A percentile compares a stretch with the other conserved stretches of the same genome.
Conservation (phyloP, 1,140 invertebrate species). For the Anthonomus grandis region DNA sequence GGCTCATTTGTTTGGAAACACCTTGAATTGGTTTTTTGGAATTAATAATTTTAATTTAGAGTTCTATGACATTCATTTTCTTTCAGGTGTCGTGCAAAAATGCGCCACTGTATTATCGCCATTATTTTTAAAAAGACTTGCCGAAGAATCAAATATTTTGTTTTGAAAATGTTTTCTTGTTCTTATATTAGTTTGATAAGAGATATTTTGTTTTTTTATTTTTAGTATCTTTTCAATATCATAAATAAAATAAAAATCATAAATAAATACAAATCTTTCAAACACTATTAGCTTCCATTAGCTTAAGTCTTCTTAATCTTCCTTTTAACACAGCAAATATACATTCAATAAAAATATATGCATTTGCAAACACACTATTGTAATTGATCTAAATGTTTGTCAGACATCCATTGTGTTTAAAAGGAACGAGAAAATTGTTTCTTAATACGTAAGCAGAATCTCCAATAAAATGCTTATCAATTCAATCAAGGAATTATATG, state of each 20-base stretch:
- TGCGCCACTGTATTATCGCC: neutral
- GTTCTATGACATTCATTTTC: too few relatives aligned
- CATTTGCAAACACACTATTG: constrained; percentile 3
- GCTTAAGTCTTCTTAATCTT: constrained; percentile 6
- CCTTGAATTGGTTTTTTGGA: too few relatives aligned
- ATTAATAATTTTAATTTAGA: too few relatives aligned
- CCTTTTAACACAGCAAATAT: constrained; percentile 1
- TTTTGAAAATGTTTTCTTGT: too few relatives aligned
- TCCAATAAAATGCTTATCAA: too few relatives aligned
- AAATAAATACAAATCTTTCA: neutral
- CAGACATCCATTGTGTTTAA: constrained; percentile 3
- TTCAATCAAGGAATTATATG: too few relatives aligned
- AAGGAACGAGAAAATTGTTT: too few relatives aligned
- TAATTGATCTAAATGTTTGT: constrained; percentile 8
- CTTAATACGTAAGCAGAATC: too few relatives aligned
- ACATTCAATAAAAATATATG: neutral
- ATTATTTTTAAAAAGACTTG: neutral
- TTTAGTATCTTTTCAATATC: neutral
- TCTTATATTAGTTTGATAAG: too few relatives aligned
- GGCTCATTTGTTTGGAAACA: too few relatives aligned
- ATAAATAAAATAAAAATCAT: too few relatives aligned
- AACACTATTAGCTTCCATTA: neutral
- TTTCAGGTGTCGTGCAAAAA: too few relatives aligned
- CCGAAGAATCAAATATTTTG: neutral
- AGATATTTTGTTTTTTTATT: neutral